phyloP scores from a whole-genome alignment of 2,888 invertebrate species.

The Dascillus cervinus region DNA sequence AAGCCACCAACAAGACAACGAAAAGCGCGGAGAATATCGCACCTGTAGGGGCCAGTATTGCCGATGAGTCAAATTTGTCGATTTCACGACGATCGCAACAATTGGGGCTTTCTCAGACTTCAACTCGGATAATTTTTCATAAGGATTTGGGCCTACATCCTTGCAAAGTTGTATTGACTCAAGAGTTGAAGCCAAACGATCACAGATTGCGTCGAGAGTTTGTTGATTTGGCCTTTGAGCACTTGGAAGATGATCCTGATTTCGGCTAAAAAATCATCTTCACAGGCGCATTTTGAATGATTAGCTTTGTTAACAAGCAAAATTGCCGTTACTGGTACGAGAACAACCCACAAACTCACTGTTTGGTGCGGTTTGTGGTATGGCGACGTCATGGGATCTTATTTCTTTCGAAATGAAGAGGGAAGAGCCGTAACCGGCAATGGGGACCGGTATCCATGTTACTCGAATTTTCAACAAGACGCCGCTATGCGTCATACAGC shows the following conservation, averaged over 20 bases:
- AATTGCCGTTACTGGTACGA: constrained; percentile 24
- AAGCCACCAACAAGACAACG: constrained; percentile 5
- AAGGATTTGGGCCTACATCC: constrained; percentile 8
- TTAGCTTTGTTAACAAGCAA: constrained; percentile 19
- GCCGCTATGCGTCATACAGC: constrained; percentile 6
- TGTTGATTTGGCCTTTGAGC: constrained; percentile 6
- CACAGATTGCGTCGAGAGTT: no score
- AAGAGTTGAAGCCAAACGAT: no score
- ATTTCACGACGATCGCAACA: constrained; percentile 4
- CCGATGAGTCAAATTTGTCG: constrained; percentile 6
- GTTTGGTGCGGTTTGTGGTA: constrained; percentile 33
- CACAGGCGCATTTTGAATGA: no score
- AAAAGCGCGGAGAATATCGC: constrained; percentile 6
- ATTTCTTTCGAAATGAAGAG: constrained; percentile 16
- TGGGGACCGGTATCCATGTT: constrained; percentile 28
- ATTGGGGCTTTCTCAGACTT: constrained; percentile 8
- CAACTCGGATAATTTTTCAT: constrained; percentile 9
- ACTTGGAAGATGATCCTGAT: constrained; percentile 8
- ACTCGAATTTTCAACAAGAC: constrained; percentile 8
- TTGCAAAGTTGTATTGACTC: no score
- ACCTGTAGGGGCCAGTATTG: constrained; percentile 5
- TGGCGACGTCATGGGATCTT: constrained; percentile 14
- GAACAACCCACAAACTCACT: constrained; percentile 25
- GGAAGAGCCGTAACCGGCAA: constrained; percentile 28
- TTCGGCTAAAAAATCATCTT: constrained; percentile 9